These are phyloP conservation scores for Coluber constrictor DNA, from an alignment of 2,797 vertebrate genomes.

Conservation along the genomic window DNA sequence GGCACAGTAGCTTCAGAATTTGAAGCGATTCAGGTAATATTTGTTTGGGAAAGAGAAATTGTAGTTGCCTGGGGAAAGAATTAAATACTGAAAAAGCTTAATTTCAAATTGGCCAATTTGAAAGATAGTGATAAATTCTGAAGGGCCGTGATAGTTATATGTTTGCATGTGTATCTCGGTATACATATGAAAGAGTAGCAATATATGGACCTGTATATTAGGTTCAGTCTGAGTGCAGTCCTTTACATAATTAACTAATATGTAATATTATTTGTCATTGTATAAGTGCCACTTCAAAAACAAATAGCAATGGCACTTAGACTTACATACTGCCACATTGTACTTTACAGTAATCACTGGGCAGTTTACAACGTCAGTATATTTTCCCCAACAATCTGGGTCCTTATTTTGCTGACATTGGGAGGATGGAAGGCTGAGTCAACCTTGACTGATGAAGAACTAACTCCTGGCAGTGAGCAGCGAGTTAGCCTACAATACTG, in stretches of 20 bases:
- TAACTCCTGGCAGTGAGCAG: no score
- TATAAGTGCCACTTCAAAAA: not conserved
- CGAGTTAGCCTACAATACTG: no score
- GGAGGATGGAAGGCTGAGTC: no score
- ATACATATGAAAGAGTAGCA: not conserved
- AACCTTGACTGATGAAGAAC: no score
- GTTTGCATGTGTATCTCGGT: not conserved
- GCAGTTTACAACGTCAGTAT: no score
- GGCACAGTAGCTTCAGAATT: not conserved
- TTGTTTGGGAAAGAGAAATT: not conserved
- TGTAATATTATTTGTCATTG: not conserved
- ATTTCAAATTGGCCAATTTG: not conserved
- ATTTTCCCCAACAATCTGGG: no score
- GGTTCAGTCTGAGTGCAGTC: not conserved
- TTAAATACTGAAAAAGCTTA: not conserved
- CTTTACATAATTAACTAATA: not conserved
- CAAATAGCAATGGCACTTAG: not conserved
- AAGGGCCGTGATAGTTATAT: not conserved
- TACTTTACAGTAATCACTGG: no score
- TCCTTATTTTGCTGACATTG: no score
- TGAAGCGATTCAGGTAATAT: not conserved
- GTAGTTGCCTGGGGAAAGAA: not conserved
- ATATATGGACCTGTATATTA: not conserved
- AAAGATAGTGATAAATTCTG: not conserved
- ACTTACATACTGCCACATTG: no score